A percentile compares a stretch with the other conserved stretches of the same genome.
Conservation (phyloP, 2,113 vertebrate species). For the Hypanus sabinus region DNA sequence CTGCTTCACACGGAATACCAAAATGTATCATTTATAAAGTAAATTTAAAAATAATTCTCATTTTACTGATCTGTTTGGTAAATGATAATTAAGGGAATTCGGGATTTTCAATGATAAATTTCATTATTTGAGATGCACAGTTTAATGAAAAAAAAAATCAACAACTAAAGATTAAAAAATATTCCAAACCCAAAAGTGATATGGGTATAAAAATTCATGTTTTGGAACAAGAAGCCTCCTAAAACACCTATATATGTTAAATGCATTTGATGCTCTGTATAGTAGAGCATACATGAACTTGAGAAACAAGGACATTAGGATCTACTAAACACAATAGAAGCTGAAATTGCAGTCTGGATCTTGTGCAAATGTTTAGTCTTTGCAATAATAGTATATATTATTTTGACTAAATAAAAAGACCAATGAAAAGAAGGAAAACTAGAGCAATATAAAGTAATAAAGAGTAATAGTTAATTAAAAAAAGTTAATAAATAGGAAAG, state of each 20-base stretch:
- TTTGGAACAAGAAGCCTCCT: not conserved
- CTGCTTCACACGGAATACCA: too few species aligned
- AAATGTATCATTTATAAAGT: too few species aligned
- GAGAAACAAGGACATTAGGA: not conserved
- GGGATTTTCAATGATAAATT: not conserved
- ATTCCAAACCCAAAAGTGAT: not conserved
- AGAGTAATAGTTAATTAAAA: not conserved
- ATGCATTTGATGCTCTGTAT: not conserved
- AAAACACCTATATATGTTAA: not conserved
- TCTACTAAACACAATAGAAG: not conserved
- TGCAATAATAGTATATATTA: not conserved
- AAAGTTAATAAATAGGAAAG: not conserved
- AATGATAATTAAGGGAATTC: too few species aligned
- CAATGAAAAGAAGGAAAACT: not conserved
- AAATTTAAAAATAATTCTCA: too few species aligned
- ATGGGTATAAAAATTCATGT: not conserved
- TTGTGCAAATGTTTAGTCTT: not conserved
- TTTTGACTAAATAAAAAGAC: not conserved
- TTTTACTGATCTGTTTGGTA: too few species aligned
- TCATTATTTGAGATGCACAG: not conserved
- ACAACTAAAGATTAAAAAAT: not conserved
- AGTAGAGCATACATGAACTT: not conserved
- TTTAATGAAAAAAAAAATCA: not conserved
- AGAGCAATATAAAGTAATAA: not conserved
- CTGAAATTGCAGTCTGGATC: not conserved